Conservation (phyloP, 1,140 invertebrate species). For the Cyclina sinensis region DNA sequence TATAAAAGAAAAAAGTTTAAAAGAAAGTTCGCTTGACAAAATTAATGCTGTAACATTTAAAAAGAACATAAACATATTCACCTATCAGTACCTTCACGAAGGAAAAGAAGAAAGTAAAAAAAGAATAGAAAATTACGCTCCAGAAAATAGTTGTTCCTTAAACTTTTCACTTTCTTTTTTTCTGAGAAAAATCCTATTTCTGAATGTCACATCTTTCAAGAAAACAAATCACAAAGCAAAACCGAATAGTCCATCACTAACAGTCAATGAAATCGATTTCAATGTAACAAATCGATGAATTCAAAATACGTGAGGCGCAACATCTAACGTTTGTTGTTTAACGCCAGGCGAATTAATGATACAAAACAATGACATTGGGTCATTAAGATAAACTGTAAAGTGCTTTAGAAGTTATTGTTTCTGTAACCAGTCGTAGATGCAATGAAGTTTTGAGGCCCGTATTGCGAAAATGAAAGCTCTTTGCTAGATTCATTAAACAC, state of each 20-base stretch:
- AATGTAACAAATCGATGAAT: constrained; percentile 10
- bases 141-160: no score
- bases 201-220: neutral
- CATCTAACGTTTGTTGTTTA: constrained; percentile 12
- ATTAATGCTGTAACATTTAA: no score
- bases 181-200: no score
- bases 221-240: neutral
- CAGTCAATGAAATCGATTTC: neutral
- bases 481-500: no score
- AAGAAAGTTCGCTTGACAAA: no score
- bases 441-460: neutral
- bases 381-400: neutral
- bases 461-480: no score
- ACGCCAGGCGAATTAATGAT: neutral
- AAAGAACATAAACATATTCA: no score
- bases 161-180: no score
- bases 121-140: no score
- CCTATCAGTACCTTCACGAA: no score
- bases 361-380: constrained; percentile 4
- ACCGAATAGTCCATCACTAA: neutral
- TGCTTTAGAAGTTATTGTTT: neutral
- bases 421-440: neutral
- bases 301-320: neutral
- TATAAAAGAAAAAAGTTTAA: no score
- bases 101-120: no score